phyloP scores from a whole-genome alignment of 2,113 vertebrate genomes.

The Coryphaenoides rupestris region DNA sequence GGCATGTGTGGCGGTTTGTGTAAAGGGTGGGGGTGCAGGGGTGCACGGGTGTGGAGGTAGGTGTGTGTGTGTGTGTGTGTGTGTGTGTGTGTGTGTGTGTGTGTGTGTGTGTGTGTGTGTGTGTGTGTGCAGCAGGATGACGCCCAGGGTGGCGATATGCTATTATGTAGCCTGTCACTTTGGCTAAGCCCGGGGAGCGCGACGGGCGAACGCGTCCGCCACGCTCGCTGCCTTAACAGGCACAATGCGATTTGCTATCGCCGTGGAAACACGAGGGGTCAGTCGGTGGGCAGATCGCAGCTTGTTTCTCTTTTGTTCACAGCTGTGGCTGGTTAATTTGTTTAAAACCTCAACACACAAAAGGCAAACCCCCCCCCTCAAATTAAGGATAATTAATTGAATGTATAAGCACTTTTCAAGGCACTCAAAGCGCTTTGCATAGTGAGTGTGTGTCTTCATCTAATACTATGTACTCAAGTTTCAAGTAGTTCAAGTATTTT shows the following conservation, averaged over 20 bases:
- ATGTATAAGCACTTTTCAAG: too few species aligned
- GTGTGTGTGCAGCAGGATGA: too few species aligned
- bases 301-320: constrained; percentile 11
- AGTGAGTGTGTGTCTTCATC: too few species aligned
- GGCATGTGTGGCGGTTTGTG: constrained; percentile 26
- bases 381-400: too few species aligned
- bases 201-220: constrained; percentile 32
- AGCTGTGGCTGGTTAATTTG: background rate
- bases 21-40: constrained; percentile 28
- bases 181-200: constrained; percentile 33
- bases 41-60: constrained; percentile 21
- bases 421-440: too few species aligned
- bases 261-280: constrained; percentile 29
- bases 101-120: too few species aligned
- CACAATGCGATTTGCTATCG: constrained; percentile 31
- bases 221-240: constrained; percentile 34
- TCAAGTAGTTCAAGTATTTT: too few species aligned
- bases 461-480: too few species aligned
- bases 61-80: constrained; percentile 33
- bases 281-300: constrained; percentile 16
- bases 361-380: background rate
- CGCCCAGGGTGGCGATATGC: constrained; percentile 39
- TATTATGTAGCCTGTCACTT: constrained; percentile 60
- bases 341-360: too few species aligned
- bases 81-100: too few species aligned